Base-by-base conservation (phyloP, 2,888 invertebrate species). In the Phalangium opilio region DNA sequence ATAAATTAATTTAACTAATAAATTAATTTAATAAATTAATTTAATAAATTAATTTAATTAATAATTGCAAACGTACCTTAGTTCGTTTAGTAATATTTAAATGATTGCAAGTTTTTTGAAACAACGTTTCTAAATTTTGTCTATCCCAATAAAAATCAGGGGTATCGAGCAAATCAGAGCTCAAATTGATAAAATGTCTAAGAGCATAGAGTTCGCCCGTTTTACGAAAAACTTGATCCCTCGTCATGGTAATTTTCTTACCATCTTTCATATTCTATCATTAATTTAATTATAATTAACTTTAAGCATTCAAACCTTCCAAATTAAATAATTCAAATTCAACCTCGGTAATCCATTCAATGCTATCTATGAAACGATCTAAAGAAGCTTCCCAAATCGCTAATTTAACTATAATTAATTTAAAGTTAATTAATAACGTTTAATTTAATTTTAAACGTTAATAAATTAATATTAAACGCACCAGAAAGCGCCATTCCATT, bases 141-240 rank as follows among this genome's bases (percentile, higher is more conserved):
- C 89, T 76, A 61, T 96, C 95, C 96, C 96, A 96, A 68, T 96
- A 96, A 69, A 93, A 91, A 69, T 96, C 96, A 0, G 95, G 93
- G 0, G 87, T 87, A 65, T 93, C 93, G 55, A 95, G 70, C 39
- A 95, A 70, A 66, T 95, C 93, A 0, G 93, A 93, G 57, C 89
- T 86, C 54, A 96, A 73, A 67, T 90, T 96, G 45, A 96, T 79
- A 17, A 81, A 74, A 67, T 93, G 91, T 3, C 67, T 67, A 56
- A 93, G 70, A 0, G 84, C 82, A 64, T 89, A 89, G 17, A 93
- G 64, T 71, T 91, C 85, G 0, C 93, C 93, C 43, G 82, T 81
- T 64, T 82, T 83, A 32, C 75, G 72, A 33, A 85, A 67, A 5
- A 83, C 79, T 64, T 83, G 76, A 49, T 76, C 73, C 59, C 79